Evolutionary conservation across 2,113 vertebrate genomes (phyloP), one percentile per base, ranked within the genome.

Genomic region (Murina feae): DNA sequence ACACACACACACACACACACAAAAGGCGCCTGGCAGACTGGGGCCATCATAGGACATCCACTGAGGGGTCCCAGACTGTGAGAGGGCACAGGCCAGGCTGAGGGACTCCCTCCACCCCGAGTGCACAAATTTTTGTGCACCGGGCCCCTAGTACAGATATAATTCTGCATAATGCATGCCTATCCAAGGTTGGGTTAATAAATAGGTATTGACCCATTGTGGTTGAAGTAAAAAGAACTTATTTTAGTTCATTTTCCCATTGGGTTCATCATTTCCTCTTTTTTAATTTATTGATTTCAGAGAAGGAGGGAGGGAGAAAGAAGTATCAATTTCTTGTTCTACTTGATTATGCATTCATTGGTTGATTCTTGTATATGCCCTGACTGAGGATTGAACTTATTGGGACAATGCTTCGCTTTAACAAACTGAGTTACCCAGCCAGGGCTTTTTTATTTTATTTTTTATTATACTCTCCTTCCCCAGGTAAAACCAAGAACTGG

Each of bases 211-310:
- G 18, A 92, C 17, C 10, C n/a, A 69, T 79, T 60, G 86, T 9
- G 14, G 18, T 20, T 81, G 32, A 91, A 76, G 25, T 39, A 87
- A 90, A 95, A 91, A 89, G 10, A 82, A 87, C 51, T 91, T 89
- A 71, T 14, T 82, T n/a, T 20, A 71, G 18, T 12, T 92, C 16
- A 76, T 63, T 92, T 95, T 55, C n/a, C 80, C 11, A 65, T 81
- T 89, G 93, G 47, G 71, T 11, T 91, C 90, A 76, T 92, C 32
- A 65, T n/a, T 91, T 68, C 23, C 12, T 63, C 2, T 30, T 49
- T 32, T 55, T 84, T 4, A 65, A 65, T 20, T n/a, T 65, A 65
- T 32, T 74, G 28, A n/a, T n/a, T 17, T 66, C 14, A 66, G 16
- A 66, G 30, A 65, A 37, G 32, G 13, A 32, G 32, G 30, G 13